Evolutionary conservation across 1,140 invertebrate species (phyloP), one percentile per base, ranked within the genome.

Genomic region (Ganaspis sp.): DNA sequence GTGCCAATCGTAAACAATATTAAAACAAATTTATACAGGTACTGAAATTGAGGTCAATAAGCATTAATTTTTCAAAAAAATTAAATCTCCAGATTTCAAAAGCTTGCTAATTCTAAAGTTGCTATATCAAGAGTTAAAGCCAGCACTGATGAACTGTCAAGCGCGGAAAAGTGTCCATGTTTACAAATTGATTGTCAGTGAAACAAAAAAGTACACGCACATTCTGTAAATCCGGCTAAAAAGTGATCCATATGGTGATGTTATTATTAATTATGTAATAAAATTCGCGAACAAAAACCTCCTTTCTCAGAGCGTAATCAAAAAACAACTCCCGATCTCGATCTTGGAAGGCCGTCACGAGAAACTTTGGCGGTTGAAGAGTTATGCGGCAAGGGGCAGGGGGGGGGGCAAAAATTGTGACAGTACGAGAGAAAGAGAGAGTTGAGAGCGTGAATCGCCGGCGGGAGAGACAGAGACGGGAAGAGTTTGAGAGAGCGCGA

Each of bases 321-420:
- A 64, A 64, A 64, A 64, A 64, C 58, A 64, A 64, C 58, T 64
- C 58, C 58, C 58, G 58, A 64, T 64, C 58, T 29, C 58, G 15
- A 64, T 64, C 58, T 29, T 26, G 9, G 26, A 11, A 64, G 58
- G 26, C 12, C 58, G 58, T 64, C 23, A 15, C 58, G 58, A 64
- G 58, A 64, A 64, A 64, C 58, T 64, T 64, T 64, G 58, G 12
- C 12, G 58, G 58, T n/a, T 9, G 58, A 26, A 54, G 54, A 64
- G 58, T 64, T 64, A 64, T 64, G 38, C 17, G 17, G 29, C 21
- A 15, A 49, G 26, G 15, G 21, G 4, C 2, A 9, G 45, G 40
- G 6, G 23, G 21, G 54, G n/a, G 58, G 15, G 40, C 45, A 49
- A 45, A 17, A 40, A n/a, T 23, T 42, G 17, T 45, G 54, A 58